Conservation (phyloP, 2,888 invertebrate species). For the Zonitis immaculata region DNA sequence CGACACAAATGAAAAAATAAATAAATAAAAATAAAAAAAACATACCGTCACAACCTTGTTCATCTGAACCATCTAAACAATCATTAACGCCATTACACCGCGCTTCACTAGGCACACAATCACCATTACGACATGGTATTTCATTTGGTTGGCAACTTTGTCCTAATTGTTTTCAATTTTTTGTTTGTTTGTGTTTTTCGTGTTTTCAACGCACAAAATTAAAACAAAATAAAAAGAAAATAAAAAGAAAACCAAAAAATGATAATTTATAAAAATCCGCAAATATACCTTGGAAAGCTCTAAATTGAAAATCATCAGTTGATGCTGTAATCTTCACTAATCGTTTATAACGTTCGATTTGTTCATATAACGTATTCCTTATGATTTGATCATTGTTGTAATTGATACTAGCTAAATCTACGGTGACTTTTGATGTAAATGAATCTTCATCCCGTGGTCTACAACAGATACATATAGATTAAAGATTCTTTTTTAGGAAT, state of each 20-base stretch:
- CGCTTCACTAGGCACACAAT: constrained; percentile 45
- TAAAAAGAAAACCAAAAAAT: constrained; percentile 21
- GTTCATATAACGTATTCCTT: constrained; percentile 52
- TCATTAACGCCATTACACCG: constrained; percentile 57
- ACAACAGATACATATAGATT: too few relatives aligned
- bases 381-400: constrained; percentile 52
- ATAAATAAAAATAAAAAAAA: constrained; percentile 23
- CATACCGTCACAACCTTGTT: constrained; percentile 47
- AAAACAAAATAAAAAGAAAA: constrained; percentile 28
- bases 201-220: constrained; percentile 18
- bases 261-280: constrained; percentile 1
- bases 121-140: constrained; percentile 50
- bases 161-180: constrained; percentile 1
- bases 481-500: too few relatives aligned
- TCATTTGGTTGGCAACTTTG: constrained; percentile 42
- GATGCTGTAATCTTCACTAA: constrained; percentile 55
- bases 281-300: constrained; percentile 52
- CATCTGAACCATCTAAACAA: constrained; percentile 60
- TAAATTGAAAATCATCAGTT: constrained; percentile 59
- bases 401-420: constrained; percentile 63
- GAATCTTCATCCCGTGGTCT: constrained; percentile 49
- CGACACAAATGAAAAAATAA: constrained; percentile 19
- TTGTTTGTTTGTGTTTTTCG: too few relatives aligned
- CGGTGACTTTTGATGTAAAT: constrained; percentile 60
- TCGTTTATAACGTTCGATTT: constrained; percentile 53